Evolutionary conservation across 2,113 vertebrate species (phyloP).

Genomic region (Meleagris gallopavo): DNA sequence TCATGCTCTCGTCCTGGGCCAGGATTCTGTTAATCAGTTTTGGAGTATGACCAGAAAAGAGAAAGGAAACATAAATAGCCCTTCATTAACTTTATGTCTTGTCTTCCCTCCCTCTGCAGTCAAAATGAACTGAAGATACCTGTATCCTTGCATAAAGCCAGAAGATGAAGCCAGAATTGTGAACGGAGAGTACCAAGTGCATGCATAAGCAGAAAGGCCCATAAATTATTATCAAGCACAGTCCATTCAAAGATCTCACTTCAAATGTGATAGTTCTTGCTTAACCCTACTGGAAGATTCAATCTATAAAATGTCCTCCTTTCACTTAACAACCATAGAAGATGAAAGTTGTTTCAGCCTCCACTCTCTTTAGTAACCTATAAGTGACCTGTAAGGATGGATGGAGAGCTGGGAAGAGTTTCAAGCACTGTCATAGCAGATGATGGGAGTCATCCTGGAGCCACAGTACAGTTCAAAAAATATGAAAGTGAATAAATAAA

Average conservation of each 20-base stretch:
- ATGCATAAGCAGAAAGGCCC: neutral
- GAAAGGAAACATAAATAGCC: too few relatives aligned
- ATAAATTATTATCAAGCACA: constrained; percentile 37
- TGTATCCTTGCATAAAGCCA: neutral
- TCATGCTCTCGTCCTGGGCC: neutral
- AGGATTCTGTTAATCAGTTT: neutral
- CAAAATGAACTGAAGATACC: neutral
- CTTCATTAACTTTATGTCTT: neutral
- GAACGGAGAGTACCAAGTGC: neutral
- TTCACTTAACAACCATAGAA: constrained; percentile 18
- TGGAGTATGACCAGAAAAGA: neutral
- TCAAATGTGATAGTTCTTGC: constrained; percentile 53
- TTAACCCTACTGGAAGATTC: constrained; percentile 53
- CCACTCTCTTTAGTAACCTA: neutral
- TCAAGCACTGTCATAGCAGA: neutral
- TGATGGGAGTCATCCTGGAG: neutral
- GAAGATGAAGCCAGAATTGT: neutral
- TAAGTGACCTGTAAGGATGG: neutral
- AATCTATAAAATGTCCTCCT: constrained; percentile 6
- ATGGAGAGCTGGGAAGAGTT: neutral
- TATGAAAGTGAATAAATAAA: neutral
- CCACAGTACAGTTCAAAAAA: neutral
- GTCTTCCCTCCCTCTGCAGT: neutral
- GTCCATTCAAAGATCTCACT: constrained; percentile 31
- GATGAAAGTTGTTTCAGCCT: constrained; percentile 31